Conservation (phyloP, 2,797 vertebrate species). For the Mormyrops attenuatus region DNA sequence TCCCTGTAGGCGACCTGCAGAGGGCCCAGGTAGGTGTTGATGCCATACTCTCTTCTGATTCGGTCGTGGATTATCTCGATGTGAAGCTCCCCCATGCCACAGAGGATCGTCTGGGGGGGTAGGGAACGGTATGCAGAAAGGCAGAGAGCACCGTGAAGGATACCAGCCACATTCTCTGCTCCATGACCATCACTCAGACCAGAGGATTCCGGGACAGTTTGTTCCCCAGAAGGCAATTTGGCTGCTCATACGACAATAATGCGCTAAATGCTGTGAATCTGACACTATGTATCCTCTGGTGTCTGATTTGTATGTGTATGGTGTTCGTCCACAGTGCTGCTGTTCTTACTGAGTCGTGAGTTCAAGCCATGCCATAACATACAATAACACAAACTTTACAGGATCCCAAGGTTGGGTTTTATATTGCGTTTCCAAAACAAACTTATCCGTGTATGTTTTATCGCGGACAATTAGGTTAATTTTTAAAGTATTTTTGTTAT, state of each 20-base stretch:
- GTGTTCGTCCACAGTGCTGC: not conserved
- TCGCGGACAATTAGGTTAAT: not conserved
- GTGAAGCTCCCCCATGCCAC: conserved; percentile 97
- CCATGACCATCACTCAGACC: not conserved
- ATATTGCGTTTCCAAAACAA: not conserved
- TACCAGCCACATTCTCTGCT: not conserved
- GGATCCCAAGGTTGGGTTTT: not conserved
- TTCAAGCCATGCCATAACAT: not conserved
- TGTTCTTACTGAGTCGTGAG: not conserved
- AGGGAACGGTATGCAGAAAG: not conserved
- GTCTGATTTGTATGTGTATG: not conserved
- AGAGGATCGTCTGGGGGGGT: conserved; percentile 77
- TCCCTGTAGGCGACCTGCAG: conserved; percentile 93
- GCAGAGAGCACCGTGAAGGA: not conserved
- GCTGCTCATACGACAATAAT: not conserved
- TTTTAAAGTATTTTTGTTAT: not conserved
- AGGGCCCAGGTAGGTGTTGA: conserved; percentile 86
- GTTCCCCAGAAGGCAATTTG: not conserved
- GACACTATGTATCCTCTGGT: not conserved
- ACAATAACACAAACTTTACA: not conserved
- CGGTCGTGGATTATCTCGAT: conserved; percentile 94
- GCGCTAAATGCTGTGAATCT: not conserved
- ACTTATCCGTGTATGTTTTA: not conserved
- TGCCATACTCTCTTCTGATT: conserved; percentile 84
- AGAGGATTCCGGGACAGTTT: not conserved